Base-by-base conservation (phyloP, 2,113 vertebrate genomes). In the Entomyzon cyanotis region DNA sequence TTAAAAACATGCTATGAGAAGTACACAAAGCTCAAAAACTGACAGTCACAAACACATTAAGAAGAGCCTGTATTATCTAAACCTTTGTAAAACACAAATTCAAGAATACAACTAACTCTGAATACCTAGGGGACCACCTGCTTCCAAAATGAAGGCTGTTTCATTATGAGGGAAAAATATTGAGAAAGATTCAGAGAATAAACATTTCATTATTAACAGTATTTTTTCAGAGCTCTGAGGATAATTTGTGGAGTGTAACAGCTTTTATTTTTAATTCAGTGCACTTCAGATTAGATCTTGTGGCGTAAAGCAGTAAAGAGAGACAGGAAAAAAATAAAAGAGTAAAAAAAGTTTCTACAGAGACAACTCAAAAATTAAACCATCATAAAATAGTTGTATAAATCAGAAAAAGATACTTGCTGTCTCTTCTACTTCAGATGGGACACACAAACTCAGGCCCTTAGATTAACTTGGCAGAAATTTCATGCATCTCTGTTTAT, bases 91-190 rank as follows among this genome's bases (percentile, higher is more conserved):
- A 71, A 76, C 6, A 62, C 8, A 9, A 44, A 62, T 25, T 55
- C 3, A 70, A 52, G 55, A 75, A 47, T 2, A 41, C 9, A 53
- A 71, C 39, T 39, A 58, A 10, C 15, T 53, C 41, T 13, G 15
- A 46, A 63, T 10, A 64, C 14, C 31, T 67, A 50, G 76, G 12
- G 39, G 4, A 39, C 7, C 9, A 46, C 9, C 24, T 50, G 16
- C 35, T 73, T 59, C 55, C 12, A 68, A 68, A 80, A 62, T 23
- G 6, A 60, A 62, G 10, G 27, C 8, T 1, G 0, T 8, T 25
- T 49, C 35, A 58, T 20, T 47, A 15, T 8, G 35, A 5, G 3
- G 3, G 4, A 4, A 15, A 31, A 56, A 35, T 7, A 71, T 0
- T 20, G 10, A 14, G 24, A 88, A 50, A 83, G 35, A 7, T 4